Percentiles rank a stretch among this genome's conserved stretches.
Conservation (phyloP, 2,797 vertebrate species). For the Dromococcyx pavoninus region DNA sequence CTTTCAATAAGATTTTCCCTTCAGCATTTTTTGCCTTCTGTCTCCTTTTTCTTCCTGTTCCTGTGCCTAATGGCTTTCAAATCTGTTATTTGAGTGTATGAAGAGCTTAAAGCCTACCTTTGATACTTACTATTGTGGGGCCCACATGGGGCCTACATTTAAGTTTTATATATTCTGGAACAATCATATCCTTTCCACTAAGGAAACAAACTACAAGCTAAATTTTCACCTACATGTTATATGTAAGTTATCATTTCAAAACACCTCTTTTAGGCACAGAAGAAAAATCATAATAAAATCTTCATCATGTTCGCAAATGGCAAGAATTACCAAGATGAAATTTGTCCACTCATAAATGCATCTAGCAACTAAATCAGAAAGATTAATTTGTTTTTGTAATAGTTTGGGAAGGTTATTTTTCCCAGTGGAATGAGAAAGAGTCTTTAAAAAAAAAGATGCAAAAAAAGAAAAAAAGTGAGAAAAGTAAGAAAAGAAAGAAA, state of each 20-base stretch:
- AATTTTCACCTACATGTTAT: not conserved
- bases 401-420: not conserved
- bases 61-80: slow-evolving; percentile 37
- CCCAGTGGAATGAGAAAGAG: not conserved
- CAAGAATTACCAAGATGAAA: not conserved
- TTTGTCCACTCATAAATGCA: not conserved
- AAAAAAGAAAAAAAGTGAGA: rapidly evolving
- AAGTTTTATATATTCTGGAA: not conserved
- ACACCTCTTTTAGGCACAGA: not conserved
- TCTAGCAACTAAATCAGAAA: not conserved
- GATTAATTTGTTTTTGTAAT: not conserved
- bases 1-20: slow-evolving; percentile 27
- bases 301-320: not conserved
- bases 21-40: slow-evolving; percentile 12
- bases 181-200: not conserved
- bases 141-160: not conserved
- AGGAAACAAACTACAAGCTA: not conserved
- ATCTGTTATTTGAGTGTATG: not conserved
- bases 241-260: not conserved
- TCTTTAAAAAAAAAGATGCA: not conserved
- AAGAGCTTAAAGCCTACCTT: not conserved
- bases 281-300: not conserved
- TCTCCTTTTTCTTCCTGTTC: slow-evolving; percentile 25
- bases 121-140: not conserved
- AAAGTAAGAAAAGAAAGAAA: not conserved